Evolutionary conservation across 1,140 invertebrate species (phyloP).

Genomic region (Pseudomyrmex concolor): DNA sequence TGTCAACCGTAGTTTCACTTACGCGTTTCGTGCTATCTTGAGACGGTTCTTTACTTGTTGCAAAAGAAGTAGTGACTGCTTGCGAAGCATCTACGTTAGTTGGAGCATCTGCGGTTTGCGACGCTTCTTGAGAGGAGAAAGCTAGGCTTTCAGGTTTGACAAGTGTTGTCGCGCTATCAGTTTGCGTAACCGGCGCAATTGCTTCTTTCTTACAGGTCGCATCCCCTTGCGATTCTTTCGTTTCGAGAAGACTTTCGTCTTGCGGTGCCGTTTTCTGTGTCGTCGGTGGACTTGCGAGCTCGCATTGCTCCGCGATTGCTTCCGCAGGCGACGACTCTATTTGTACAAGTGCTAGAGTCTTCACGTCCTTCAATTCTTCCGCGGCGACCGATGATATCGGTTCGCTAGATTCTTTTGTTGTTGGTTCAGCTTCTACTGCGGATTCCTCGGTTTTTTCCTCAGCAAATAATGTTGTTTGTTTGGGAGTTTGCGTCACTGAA

Average conservation of each 20-base stretch:
- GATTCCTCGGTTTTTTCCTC: not conserved
- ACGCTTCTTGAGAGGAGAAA: not conserved
- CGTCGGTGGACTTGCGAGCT: not conserved
- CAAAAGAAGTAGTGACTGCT: not conserved
- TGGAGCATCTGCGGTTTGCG: not conserved
- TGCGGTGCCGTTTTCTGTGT: not conserved
- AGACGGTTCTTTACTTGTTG: not conserved
- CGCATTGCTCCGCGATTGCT: not conserved
- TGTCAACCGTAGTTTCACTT: not conserved
- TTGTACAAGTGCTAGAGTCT: not conserved
- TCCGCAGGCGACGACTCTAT: not conserved
- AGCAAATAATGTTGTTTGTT: not conserved
- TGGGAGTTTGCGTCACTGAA: not conserved
- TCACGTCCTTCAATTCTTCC: not conserved
- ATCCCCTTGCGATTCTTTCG: slow-evolving; percentile 2
- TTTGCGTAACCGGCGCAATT: not conserved
- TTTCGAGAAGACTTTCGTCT: not conserved
- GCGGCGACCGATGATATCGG: not conserved
- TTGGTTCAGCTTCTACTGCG: not conserved
- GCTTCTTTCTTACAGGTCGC: not conserved
- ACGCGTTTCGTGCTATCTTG: not conserved
- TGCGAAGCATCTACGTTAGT: not conserved
- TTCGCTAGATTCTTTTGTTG: not conserved
- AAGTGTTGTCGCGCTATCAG: not conserved
- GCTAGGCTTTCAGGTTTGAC: not conserved